Base-by-base conservation (phyloP, 2,113 vertebrate species). In the Phycodurus eques region DNA sequence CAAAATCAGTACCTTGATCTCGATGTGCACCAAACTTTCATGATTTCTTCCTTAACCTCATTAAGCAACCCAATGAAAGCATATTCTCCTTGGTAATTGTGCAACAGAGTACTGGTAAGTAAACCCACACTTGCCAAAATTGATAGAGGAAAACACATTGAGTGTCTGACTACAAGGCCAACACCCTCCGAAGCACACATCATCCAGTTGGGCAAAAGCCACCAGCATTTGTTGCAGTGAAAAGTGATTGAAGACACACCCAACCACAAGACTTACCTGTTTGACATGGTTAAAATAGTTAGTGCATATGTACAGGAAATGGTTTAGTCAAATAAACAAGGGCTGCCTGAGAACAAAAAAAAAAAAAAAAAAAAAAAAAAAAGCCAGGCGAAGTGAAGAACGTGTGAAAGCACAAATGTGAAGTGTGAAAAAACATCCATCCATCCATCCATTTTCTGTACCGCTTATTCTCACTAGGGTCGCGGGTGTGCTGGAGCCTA, bases 361-460 rank as follows among this genome's bases (percentile, higher is more conserved):
- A 62, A 83, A 79, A 39, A 5, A 68, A 83, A 79, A 39, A 5
- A 87, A 62, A 83, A 79, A 39, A 5, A 87, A 62, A 83, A 81
- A 70, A 72, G 70, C 63, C 22, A 43, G 17, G 51, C 44, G 19
- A 27, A 69, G 20, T 0, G 15, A 72, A 66, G 74, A 76, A 83
- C 72, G 77, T 49, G 49, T 78, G 78, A 83, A 79, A 81, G 59
- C 27, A 35, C 7, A 35, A 35, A 60, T n/a, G 6, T 33, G 14
- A 65, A 8, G 31, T 14, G 6, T 17, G 15, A 33, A 60, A 15
- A 17, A 60, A 60, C 13, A 17, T 2, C 8, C 19, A 27, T 27
- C 27, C 27, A 27, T 27, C 27, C 27, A 27, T 27, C 27, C 27
- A 27, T 27, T 27, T 27, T 27, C 27, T 27, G 27, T 27, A 27